phyloP scores from a whole-genome alignment of 2,113 vertebrate species.

The Ginglymostoma cirratum region DNA sequence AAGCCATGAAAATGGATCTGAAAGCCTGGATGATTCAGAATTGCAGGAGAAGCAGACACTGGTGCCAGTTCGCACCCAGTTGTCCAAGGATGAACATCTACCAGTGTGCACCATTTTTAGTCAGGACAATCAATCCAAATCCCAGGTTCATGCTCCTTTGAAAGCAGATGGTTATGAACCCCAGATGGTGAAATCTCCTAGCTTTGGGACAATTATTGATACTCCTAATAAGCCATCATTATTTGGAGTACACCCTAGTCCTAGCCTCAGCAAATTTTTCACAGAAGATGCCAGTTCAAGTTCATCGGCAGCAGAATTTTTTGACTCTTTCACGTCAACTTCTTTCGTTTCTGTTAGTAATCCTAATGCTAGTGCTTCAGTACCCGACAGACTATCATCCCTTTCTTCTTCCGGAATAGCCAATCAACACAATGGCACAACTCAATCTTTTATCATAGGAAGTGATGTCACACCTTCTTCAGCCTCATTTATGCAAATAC shows the following conservation, averaged over 20 bases:
- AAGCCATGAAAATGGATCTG: constrained; percentile 7
- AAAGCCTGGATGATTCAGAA: constrained; percentile 39
- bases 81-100: constrained; percentile 57
- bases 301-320: constrained; percentile 82
- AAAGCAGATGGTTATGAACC: constrained; percentile 82
- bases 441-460: constrained; percentile 48
- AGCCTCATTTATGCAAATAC: constrained; percentile 45
- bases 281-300: constrained; percentile 65
- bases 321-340: constrained; percentile 89
- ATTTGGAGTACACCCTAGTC: constrained; percentile 86
- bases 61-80: constrained; percentile 25
- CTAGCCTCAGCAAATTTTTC: constrained; percentile 95
- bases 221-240: constrained; percentile 62
- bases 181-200: constrained; percentile 91
- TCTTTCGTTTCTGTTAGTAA: constrained; percentile 91
- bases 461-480: constrained; percentile 39
- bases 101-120: constrained; percentile 94
- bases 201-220: constrained; percentile 70
- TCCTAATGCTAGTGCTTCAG: constrained; percentile 66
- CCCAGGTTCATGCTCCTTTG: constrained; percentile 55
- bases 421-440: constrained; percentile 47
- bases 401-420: constrained; percentile 47
- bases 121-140: constrained; percentile 56
- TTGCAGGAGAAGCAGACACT: constrained; percentile 38
- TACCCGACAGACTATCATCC: constrained; percentile 59